Conservation (phyloP, 1,140 invertebrate species). For the Patella vulgata region DNA sequence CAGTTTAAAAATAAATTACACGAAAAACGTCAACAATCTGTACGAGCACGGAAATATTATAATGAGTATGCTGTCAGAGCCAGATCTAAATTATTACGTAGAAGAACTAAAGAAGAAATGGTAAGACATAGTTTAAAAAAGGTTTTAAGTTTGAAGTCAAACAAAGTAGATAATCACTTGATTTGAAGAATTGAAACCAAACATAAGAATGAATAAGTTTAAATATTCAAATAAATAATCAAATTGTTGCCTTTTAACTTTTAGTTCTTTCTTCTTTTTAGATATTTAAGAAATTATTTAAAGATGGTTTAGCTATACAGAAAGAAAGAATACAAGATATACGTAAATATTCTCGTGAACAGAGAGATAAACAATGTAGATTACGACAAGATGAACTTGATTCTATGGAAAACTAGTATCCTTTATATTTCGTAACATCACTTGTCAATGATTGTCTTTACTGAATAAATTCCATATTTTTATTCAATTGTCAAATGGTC, state of each 20-base stretch:
- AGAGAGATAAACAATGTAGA: slow-evolving; percentile 48
- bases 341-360: slow-evolving; percentile 63
- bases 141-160: no score
- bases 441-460: no score
- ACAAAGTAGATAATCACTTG: no score
- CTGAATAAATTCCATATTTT: no score
- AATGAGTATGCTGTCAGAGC: slow-evolving; percentile 62
- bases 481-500: no score
- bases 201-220: no score
- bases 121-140: no score
- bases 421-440: slow-evolving; percentile 42
- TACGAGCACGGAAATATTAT: slow-evolving; percentile 61
- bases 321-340: slow-evolving; percentile 63
- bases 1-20: slow-evolving; percentile 53
- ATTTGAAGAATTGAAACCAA: no score
- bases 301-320: slow-evolving; percentile 64
- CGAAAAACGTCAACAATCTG: slow-evolving; percentile 61
- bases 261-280: slow-evolving; percentile 33
- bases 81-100: slow-evolving; percentile 62
- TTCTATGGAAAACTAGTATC: slow-evolving; percentile 67
- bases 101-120: slow-evolving; percentile 64
- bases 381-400: slow-evolving; percentile 60
- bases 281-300: slow-evolving; percentile 64
- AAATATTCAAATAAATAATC: no score
- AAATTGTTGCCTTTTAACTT: no score